These are phyloP conservation scores for Ivindomyrus marchei DNA, from an alignment of 2,113 vertebrate species.

Conservation along the genomic window DNA sequence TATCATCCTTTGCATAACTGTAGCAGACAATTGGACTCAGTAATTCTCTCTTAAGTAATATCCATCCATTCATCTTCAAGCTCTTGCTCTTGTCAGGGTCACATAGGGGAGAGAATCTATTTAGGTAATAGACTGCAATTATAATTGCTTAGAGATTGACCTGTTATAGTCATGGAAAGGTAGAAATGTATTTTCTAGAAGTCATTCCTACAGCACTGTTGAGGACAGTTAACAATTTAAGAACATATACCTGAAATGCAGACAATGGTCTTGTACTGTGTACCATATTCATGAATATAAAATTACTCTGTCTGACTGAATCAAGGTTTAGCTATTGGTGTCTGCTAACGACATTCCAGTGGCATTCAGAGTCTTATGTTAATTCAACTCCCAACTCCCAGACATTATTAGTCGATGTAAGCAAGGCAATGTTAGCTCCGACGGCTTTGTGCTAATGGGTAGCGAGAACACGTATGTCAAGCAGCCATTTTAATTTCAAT, in stretches of 20 bases:
- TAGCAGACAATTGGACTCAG: neutral
- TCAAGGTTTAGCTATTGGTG: neutral
- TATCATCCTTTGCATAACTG: neutral
- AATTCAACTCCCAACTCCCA: neutral
- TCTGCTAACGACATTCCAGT: neutral
- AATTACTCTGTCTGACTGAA: neutral
- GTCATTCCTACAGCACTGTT: neutral
- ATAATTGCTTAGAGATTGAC: neutral
- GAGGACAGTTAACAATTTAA: neutral
- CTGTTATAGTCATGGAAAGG: neutral
- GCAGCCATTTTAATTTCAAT: neutral
- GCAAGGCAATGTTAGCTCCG: neutral
- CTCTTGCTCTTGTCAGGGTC: neutral
- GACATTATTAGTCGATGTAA: neutral
- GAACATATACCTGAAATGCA: neutral
- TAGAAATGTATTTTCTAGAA: neutral
- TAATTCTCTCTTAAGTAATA: slow-evolving; percentile 2
- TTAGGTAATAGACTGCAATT: neutral
- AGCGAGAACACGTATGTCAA: neutral
- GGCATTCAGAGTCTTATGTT: neutral
- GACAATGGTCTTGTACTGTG: neutral
- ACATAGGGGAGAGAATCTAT: neutral
- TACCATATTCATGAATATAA: neutral
- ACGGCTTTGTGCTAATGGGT: neutral
- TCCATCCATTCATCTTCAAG: neutral